Evolutionary conservation across 2,113 vertebrate species (phyloP), one percentile per base, ranked within the genome.

Genomic region (Clarias gariepinus): DNA sequence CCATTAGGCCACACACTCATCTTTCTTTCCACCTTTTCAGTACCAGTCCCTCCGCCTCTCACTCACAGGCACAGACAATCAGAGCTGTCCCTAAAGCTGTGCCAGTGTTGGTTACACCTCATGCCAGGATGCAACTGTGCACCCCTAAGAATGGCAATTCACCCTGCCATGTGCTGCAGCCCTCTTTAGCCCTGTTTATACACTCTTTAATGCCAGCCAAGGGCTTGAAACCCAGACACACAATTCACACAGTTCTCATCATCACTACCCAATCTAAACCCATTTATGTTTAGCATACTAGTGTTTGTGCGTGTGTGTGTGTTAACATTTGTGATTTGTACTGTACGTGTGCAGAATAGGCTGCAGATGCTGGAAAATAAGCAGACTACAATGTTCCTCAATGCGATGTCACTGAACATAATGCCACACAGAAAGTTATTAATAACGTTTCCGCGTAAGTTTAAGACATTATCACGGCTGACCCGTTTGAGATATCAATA

Each of bases 131-230:
- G 19, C 3, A 55, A 47, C 66, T 81, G 33, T 85, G 63, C 61
- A 66, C 11, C 83, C 71, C 55, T 52, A 63, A 85, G 86, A 83
- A 63, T n/a, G 64, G 79, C 73, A 82, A 63, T 78, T 81, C 30
- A 53, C 78, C 63, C 36, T 89, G 78, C 68, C 86, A 85, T 52
- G 80, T 86, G 61, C 36, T 61, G 28, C 41, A 81, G 36, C 58
- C 33, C 57, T 87, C 53, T 58, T 87, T 87, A 81, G n/a, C 57
- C 33, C 79, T 82, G 77, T 58, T 87, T 87, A 82, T 73, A 47
- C 80, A 64, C 69, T 41, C 41, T 36, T 55, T 82, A 77, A 82
- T 82, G 86, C 68, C 87, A 85, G 69, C 68, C 87, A 88, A 76
- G 36, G 28, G 47, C 58, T 85, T 81, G n/a, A 16, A 73, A 87